Evolutionary conservation across 1,140 invertebrate species (phyloP), one percentile per base, ranked within the genome.

Genomic region (Chrysoperla carnea): DNA sequence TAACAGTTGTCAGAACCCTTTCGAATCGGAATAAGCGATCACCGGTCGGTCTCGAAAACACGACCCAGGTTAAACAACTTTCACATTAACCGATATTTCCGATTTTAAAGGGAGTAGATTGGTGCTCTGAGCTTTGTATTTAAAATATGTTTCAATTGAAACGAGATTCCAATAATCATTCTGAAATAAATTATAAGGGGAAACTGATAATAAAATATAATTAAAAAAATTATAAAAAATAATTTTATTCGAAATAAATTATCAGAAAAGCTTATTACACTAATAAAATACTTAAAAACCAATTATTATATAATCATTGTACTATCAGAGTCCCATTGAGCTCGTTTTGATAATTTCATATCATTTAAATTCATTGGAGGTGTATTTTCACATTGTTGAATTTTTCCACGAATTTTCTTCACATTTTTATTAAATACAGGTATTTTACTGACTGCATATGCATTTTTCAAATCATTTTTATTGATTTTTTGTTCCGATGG

Each of bases 361-460:
- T 45, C 45, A 13, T 46, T 29, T 41, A 49, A 48, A 23, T 45
- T 43, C 37, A 39, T 50, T 23, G 56, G 56, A 14, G 56, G 55
- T 17, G 52, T 58, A 45, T 58, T 58, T 47, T 58, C 56, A 49
- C 55, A 57, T 41, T 58, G 56, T 41, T 13, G 13, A 8, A 42
- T 12, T 12, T 52, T 41, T 35, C 40, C 42, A 9, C 37, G 42
- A 45, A 23, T 23, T 47, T 54, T 27, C 42, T 39, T 28, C 43
- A 43, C 28, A 50, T 56, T 8, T 50, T 51, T 43, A 33, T 52
- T 55, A 46, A 56, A 56, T 13, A 58, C 43, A 11, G 56, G 56
- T 39, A 58, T 58, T 46, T 50, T 54, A 42, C 54, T 56, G 6
- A 46, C 43, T 27, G 47, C 48, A 33, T 37, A 39, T 2, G 8